Percentiles rank a stretch among this genome's conserved stretches.
These are phyloP conservation scores for Protodeltote pygarga DNA, from an alignment of 2,888 invertebrate genomes.

Conservation along the genomic window DNA sequence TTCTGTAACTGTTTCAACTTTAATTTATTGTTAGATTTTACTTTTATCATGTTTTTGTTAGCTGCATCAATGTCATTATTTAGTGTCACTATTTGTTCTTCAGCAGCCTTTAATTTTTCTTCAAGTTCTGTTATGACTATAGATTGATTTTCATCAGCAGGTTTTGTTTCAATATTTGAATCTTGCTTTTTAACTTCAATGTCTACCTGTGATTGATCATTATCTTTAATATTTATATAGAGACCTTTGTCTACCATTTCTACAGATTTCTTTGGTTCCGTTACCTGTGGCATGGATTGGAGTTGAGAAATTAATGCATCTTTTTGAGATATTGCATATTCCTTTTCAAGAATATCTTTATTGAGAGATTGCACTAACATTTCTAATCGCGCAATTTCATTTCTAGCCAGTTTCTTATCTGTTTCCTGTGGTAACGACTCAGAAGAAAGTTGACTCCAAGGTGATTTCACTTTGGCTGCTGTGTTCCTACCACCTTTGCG, in stretches of 20 bases:
- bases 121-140: conserved; percentile 64
- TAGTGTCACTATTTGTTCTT: conserved; percentile 82
- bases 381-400: conserved; percentile 72
- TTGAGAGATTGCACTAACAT: conserved; percentile 77
- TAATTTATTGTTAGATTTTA: conserved; percentile 90
- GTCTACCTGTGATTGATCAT: conserved; percentile 20
- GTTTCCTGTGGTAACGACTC: conserved; percentile 73
- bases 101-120: conserved; percentile 77
- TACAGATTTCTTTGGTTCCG: conserved; percentile 36
- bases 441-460: conserved; percentile 78
- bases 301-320: conserved; percentile 77
- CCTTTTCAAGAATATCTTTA: conserved; percentile 82
- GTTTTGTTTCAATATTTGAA: conserved; percentile 27
- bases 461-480: conserved; percentile 77
- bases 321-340: conserved; percentile 76
- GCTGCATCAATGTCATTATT: conserved; percentile 91
- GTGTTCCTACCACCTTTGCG: conserved; percentile 78
- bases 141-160: conserved; percentile 35
- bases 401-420: conserved; percentile 73
- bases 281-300: conserved; percentile 50
- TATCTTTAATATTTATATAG: conserved; percentile 56
- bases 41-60: conserved; percentile 92
- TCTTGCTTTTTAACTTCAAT: conserved; percentile 26
- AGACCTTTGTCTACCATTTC: conserved; percentile 63
- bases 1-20: conserved; percentile 93